phyloP scores from a whole-genome alignment of 2,113 vertebrate species.

The Hippocampus comes region DNA sequence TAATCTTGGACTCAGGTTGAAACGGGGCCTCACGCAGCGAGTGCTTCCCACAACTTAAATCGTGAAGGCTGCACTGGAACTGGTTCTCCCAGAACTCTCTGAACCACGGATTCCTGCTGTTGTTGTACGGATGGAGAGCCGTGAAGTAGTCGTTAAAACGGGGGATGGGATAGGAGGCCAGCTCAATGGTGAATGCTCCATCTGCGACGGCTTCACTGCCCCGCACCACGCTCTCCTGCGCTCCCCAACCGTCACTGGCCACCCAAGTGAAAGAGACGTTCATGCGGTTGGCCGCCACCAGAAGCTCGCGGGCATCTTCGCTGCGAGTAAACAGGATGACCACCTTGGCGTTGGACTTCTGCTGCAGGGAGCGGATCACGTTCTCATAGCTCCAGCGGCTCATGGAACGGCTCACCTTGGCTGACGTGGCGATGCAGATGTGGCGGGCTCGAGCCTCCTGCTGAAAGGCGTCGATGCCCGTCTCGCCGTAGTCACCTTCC shows the following conservation, averaged over 20 bases:
- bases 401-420: conserved; percentile 97
- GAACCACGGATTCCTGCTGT: conserved; percentile 95
- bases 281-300: conserved; percentile 85
- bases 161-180: conserved; percentile 87
- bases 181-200: conserved; percentile 93
- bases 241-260: conserved; percentile 97
- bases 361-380: conserved; percentile 86
- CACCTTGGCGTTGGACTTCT: conserved; percentile 92
- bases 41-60: conserved; percentile 78
- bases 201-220: conserved; percentile 88
- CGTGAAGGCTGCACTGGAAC: conserved; percentile 86
- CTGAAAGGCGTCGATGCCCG: conserved; percentile 95
- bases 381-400: conserved; percentile 85
- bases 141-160: conserved; percentile 90
- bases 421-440: conserved; percentile 95
- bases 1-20: conserved; percentile 96
- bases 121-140: conserved; percentile 84
- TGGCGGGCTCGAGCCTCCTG: conserved; percentile 92
- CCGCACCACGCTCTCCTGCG: conserved; percentile 89
- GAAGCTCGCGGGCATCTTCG: conserved; percentile 88
- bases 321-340: conserved; percentile 93
- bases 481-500: conserved; percentile 95
- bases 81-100: conserved; percentile 96
- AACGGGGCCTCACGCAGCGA: conserved; percentile 81
- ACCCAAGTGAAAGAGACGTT: conserved; percentile 94